A percentile compares a stretch with the other conserved stretches of the same genome.
These are phyloP conservation scores for Xestobium rufovillosum DNA, from an alignment of 2,888 invertebrate species.

Conservation along the genomic window DNA sequence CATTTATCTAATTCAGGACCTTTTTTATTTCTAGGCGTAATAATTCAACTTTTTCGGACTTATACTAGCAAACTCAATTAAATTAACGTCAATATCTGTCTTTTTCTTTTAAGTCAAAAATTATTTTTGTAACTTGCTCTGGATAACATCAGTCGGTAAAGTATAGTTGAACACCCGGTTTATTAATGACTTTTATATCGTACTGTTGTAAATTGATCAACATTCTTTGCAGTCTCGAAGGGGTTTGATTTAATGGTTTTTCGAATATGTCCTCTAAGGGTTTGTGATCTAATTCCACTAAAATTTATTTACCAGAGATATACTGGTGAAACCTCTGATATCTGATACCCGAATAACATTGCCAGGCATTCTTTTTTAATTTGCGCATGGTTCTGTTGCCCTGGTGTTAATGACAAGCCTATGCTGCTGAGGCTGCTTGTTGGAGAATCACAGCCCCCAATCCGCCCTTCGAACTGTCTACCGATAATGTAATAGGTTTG, in stretches of 20 bases:
- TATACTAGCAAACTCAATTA: constrained; percentile 1
- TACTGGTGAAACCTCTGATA: too few species aligned
- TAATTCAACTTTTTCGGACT: background rate
- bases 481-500: constrained; percentile 5
- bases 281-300: constrained; percentile 26
- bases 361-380: too few species aligned
- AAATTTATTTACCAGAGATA: constrained; percentile 21
- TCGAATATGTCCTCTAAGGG: constrained; percentile 25
- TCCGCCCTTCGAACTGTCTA: too few species aligned
- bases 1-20: too few species aligned
- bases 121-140: constrained; percentile 20
- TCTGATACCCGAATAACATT: too few species aligned
- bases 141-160: constrained; percentile 29
- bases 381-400: constrained; percentile 25
- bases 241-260: constrained; percentile 19
- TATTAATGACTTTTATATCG: constrained; percentile 17
- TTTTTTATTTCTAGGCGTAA: too few species aligned
- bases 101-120: constrained; percentile 1
- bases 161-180: constrained; percentile 28
- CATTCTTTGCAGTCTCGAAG: constrained; percentile 13
- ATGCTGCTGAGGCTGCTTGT: constrained; percentile 24
- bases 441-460: constrained; percentile 27
- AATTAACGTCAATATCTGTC: constrained; percentile 3
- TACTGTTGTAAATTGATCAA: constrained; percentile 15
- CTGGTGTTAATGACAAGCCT: constrained; percentile 22